Evolutionary conservation across 2,113 vertebrate genomes (phyloP).

Genomic region (Caranx ignobilis): DNA sequence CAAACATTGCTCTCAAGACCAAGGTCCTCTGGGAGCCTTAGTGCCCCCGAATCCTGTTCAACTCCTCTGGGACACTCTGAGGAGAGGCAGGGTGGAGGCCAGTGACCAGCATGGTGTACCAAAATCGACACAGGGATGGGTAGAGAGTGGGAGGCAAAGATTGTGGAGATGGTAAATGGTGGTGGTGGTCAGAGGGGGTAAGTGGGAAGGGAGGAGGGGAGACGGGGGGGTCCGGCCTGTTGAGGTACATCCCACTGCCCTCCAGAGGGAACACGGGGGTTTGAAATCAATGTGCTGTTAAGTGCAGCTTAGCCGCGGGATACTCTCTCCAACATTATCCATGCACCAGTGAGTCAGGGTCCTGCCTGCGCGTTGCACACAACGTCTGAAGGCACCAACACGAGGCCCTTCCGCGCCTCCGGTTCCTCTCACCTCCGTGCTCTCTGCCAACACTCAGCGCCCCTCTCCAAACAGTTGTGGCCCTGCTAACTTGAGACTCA

Average conservation of each 20-base stretch:
- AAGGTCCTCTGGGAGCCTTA: slow-evolving; percentile 62
- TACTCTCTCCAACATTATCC: slow-evolving; percentile 75
- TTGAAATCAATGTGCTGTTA: slow-evolving; percentile 88
- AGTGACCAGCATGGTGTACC: slow-evolving; percentile 67
- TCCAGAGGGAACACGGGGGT: slow-evolving; percentile 78
- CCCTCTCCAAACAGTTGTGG: slow-evolving; percentile 70
- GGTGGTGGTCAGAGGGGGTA: slow-evolving; percentile 48
- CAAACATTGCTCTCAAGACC: slow-evolving; percentile 63
- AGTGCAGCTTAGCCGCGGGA: slow-evolving; percentile 84
- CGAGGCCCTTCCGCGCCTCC: slow-evolving; percentile 52
- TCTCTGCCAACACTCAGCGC: slow-evolving; percentile 72
- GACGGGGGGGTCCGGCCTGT: slow-evolving; percentile 44
- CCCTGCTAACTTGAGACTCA: slow-evolving; percentile 71
- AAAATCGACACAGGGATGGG: slow-evolving; percentile 56
- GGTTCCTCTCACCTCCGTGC: slow-evolving; percentile 67
- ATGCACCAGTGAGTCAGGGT: slow-evolving; percentile 73
- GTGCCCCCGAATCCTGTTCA: slow-evolving; percentile 64
- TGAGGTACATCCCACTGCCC: slow-evolving; percentile 69
- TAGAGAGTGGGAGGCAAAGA: slow-evolving; percentile 49
- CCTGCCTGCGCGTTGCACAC: slow-evolving; percentile 40
- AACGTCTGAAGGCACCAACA: slow-evolving; percentile 53
- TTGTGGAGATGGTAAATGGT: slow-evolving; percentile 64
- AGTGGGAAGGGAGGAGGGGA: slow-evolving; percentile 36
- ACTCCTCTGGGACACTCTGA: slow-evolving; percentile 43
- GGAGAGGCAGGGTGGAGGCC: slow-evolving; percentile 31